These are phyloP conservation scores for Dicaeum eximium DNA, from an alignment of 2,113 vertebrate species.

Conservation along the genomic window DNA sequence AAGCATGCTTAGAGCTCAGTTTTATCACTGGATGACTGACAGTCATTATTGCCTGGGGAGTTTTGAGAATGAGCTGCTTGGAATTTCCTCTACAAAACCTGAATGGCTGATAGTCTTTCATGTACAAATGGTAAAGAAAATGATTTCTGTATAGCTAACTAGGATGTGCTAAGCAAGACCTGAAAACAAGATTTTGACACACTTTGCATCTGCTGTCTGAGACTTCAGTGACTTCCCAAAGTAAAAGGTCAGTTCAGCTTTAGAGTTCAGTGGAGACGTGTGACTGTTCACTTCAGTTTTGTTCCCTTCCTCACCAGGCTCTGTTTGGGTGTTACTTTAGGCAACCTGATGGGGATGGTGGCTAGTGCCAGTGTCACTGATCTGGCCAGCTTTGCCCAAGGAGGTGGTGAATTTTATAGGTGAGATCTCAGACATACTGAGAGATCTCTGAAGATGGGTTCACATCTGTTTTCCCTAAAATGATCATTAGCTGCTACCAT, in stretches of 20 bases:
- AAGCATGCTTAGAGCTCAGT: background rate
- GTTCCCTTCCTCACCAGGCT: background rate
- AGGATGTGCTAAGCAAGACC: background rate
- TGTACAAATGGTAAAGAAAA: background rate
- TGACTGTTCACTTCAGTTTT: background rate
- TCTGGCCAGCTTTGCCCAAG: background rate
- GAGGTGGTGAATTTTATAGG: background rate
- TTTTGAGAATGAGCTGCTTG: background rate
- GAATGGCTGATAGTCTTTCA: background rate
- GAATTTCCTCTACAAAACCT: background rate
- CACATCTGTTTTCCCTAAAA: background rate
- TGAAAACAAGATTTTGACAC: background rate
- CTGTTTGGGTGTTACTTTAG: background rate
- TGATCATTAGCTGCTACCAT: background rate
- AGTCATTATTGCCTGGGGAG: background rate
- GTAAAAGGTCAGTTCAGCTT: background rate
- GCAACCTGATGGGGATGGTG: fast-evolving
- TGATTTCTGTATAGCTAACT: background rate
- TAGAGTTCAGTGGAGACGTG: background rate
- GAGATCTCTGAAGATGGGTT: background rate
- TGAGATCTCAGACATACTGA: background rate
- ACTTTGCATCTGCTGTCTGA: background rate
- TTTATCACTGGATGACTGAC: background rate
- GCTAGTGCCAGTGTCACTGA: background rate
- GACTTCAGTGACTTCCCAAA: background rate